Evolutionary conservation across 2,888 invertebrate species (phyloP).

Genomic region (Brenthis daphne): DNA sequence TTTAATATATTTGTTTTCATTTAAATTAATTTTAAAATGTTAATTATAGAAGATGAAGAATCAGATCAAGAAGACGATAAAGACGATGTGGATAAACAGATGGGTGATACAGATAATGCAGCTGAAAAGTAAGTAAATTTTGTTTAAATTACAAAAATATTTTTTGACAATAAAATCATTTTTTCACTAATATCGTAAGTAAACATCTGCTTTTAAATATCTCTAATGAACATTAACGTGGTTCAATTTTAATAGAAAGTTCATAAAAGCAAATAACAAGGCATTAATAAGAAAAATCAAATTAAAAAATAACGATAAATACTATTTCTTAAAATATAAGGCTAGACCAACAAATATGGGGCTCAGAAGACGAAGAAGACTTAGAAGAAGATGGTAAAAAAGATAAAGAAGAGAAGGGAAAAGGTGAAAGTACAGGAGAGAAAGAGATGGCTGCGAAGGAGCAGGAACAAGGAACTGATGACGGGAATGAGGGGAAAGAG

Average conservation of each 20-base stretch:
- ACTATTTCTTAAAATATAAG: slow-evolving; percentile 45
- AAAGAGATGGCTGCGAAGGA: slow-evolving; percentile 90
- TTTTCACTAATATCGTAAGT: not conserved
- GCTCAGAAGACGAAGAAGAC: slow-evolving; percentile 90
- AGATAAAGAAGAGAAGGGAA: slow-evolving; percentile 84
- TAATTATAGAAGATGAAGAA: slow-evolving; percentile 76
- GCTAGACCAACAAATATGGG: slow-evolving; percentile 91
- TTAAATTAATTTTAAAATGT: not conserved
- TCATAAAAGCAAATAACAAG: too few relatives aligned
- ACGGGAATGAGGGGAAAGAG: slow-evolving; percentile 79
- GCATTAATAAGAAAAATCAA: not conserved
- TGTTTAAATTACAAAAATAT: too few relatives aligned
- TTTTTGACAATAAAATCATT: too few relatives aligned
- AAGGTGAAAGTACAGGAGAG: slow-evolving; percentile 84
- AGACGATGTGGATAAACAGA: slow-evolving; percentile 95
- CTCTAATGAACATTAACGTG: not conserved
- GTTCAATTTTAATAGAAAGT: too few relatives aligned
- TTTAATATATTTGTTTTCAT: not conserved
- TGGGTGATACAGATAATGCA: slow-evolving; percentile 96
- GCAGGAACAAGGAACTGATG: slow-evolving; percentile 80
- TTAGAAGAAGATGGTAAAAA: slow-evolving; percentile 79
- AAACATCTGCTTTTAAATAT: not conserved
- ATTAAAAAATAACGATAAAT: not conserved
- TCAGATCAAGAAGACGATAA: slow-evolving; percentile 85
- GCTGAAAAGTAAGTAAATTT: slow-evolving; percentile 84